phyloP scores from a whole-genome alignment of 2,797 vertebrate species.

The Numenius phaeopus region DNA sequence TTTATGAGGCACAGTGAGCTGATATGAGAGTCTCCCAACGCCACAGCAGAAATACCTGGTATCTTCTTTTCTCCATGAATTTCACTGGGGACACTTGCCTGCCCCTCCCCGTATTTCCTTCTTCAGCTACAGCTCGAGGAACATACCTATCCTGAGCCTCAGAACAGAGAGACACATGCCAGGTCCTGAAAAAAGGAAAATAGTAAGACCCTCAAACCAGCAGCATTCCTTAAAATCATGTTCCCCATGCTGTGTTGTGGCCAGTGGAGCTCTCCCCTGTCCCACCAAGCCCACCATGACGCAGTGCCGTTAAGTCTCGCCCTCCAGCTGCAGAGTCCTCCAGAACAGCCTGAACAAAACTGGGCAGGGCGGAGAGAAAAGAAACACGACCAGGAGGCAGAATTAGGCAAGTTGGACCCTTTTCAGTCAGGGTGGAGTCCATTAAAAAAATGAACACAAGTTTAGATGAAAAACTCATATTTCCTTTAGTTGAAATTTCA shows the following conservation, averaged over 20 bases:
- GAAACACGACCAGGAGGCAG: neutral
- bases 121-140: neutral
- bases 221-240: neutral
- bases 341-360: neutral
- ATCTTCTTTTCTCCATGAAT: neutral
- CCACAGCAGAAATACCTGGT: neutral
- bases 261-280: fast-evolving
- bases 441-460: neutral
- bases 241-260: neutral
- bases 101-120: neutral
- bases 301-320: fast-evolving
- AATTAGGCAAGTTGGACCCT: neutral
- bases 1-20: neutral
- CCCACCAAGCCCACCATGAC: neutral
- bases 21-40: neutral
- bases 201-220: neutral
- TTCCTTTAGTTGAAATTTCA: neutral
- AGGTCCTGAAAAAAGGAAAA: neutral
- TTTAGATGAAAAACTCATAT: neutral
- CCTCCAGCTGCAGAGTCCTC: fast-evolving
- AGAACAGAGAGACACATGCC: neutral
- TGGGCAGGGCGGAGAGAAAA: neutral
- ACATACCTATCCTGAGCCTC: neutral
- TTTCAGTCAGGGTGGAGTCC: neutral
- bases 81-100: neutral